Conservation (phyloP, 2,797 vertebrate genomes). For the Malacoraja senta region DNA sequence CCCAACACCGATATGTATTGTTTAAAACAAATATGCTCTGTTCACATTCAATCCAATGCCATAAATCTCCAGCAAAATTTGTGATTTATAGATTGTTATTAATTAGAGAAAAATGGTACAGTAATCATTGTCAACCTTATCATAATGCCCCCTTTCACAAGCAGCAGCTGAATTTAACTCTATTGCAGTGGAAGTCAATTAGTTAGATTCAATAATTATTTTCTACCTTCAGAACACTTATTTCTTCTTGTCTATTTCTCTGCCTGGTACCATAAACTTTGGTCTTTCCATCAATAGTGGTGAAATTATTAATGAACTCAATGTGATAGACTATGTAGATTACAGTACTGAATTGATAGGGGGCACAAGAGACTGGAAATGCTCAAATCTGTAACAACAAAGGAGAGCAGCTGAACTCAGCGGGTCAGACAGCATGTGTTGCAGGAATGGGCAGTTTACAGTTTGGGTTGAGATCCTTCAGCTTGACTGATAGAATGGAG, state of each 20-base stretch:
- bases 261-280: not conserved
- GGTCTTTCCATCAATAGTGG: not conserved
- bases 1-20: not conserved
- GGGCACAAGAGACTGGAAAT: too few relatives aligned
- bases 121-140: not conserved
- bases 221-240: not conserved
- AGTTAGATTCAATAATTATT: not conserved
- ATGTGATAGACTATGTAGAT: not conserved
- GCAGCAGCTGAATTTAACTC: not conserved
- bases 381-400: too few relatives aligned
- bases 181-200: not conserved
- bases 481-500: too few relatives aligned
- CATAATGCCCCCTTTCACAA: not conserved
- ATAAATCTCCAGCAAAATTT: not conserved
- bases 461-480: too few relatives aligned
- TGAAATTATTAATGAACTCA: not conserved
- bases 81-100: too few relatives aligned
- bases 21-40: not conserved
- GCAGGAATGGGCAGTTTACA: too few relatives aligned
- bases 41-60: not conserved
- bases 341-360: not conserved
- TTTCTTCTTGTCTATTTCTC: not conserved
- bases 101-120: not conserved
- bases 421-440: too few relatives aligned
- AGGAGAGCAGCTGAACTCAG: too few relatives aligned